Conservation (phyloP, 2,888 invertebrate species). For the Tetheella fluctuosa region DNA sequence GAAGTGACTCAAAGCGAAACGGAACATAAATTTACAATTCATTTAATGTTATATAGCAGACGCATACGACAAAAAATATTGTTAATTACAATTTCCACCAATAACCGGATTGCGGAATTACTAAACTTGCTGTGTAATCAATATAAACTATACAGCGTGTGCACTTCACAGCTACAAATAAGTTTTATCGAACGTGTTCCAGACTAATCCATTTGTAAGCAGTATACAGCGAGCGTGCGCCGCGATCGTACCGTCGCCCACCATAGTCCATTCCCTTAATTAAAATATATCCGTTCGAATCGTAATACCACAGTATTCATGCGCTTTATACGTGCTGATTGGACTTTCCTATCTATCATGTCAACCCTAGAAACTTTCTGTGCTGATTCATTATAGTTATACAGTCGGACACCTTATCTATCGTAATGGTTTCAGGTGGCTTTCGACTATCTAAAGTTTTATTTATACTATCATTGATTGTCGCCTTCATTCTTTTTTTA, state of each 20-base stretch:
- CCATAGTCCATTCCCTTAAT: conserved; percentile 72
- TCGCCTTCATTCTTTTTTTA: too few species aligned
- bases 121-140: not conserved
- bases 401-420: not conserved
- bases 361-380: conserved; percentile 1
- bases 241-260: conserved; percentile 35
- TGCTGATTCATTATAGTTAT: conserved; percentile 2
- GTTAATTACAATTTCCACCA: not conserved
- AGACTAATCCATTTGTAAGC: conserved; percentile 77
- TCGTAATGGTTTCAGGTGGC: not conserved
- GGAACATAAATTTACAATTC: too few species aligned
- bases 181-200: conserved; percentile 62
- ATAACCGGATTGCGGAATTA: too few species aligned
- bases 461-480: not conserved
- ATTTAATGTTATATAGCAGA: too few species aligned
- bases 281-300: conserved; percentile 62
- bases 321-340: conserved; percentile 41
- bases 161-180: conserved; percentile 47
- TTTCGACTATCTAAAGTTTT: not conserved
- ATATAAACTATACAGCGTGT: conserved; percentile 17
- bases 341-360: conserved; percentile 29
- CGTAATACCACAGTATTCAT: conserved; percentile 39
- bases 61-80: not conserved
- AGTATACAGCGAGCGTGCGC: conserved; percentile 41
- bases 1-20: not conserved